These are phyloP conservation scores for Podargus strigoides DNA, from an alignment of 2,797 vertebrate genomes.

Conservation along the genomic window DNA sequence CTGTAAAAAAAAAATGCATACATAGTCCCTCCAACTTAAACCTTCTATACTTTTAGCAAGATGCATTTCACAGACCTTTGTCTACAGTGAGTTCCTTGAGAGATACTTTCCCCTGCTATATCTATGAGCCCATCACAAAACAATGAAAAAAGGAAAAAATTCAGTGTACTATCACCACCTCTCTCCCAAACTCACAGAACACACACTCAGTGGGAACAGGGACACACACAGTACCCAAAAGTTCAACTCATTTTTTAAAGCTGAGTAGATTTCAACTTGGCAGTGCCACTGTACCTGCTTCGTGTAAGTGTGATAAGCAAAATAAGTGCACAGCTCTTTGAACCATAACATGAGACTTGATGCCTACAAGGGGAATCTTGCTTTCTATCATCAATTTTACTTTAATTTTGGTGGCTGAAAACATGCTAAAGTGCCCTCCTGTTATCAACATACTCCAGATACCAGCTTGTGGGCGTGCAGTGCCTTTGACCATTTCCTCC, in stretches of 20 bases:
- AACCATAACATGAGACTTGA: neutral
- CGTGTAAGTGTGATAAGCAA: neutral
- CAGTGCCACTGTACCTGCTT: neutral
- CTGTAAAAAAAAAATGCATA: neutral
- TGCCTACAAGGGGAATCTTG: neutral
- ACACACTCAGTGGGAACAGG: neutral
- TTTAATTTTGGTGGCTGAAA: slow-evolving; percentile 13
- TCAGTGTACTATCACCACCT: neutral
- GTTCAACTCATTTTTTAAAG: neutral
- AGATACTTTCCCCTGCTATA: rapidly evolving
- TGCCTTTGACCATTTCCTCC: neutral
- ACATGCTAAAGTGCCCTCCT: rapidly evolving
- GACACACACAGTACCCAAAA: neutral
- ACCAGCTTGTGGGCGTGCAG: neutral
- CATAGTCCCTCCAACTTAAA: neutral
- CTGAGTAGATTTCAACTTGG: neutral
- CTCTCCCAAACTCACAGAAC: neutral
- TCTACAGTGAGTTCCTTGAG: neutral
- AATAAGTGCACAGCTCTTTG: slow-evolving; percentile 12
- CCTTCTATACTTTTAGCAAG: neutral
- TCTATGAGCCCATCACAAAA: neutral
- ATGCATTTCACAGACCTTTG: neutral
- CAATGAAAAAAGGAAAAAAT: neutral
- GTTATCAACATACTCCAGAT: neutral
- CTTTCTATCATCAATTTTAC: neutral